phyloP scores from a whole-genome alignment of 1,140 invertebrate genomes.

The Elysia chlorotica region DNA sequence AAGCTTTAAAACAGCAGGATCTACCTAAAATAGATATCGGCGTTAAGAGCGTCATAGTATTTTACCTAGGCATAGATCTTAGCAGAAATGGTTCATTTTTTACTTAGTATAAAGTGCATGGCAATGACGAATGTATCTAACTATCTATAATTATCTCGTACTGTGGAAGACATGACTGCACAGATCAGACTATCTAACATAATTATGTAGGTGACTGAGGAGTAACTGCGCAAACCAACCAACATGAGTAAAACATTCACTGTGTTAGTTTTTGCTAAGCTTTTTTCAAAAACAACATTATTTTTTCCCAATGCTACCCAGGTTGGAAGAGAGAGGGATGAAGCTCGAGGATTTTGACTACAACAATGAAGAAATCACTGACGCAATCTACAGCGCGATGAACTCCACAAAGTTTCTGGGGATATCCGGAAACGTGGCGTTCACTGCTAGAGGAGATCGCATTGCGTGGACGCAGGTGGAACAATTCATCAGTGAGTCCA shows the following conservation, averaged over 20 bases:
- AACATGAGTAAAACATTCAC: neutral
- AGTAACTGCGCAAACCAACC: too few species aligned
- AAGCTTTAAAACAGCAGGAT: too few species aligned
- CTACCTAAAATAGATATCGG: too few species aligned
- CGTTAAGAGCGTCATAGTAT: too few species aligned
- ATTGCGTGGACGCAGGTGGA: constrained; percentile 99
- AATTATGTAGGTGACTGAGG: too few species aligned
- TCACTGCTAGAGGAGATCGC: constrained; percentile 94
- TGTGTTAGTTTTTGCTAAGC: neutral
- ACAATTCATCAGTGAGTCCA: constrained; percentile 76
- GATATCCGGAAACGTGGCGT: constrained; percentile 92
- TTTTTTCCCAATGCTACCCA: constrained; percentile 13
- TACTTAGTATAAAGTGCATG: too few species aligned
- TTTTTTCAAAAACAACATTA: neutral
- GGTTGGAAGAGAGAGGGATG: constrained; percentile 70
- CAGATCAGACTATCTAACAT: too few species aligned
- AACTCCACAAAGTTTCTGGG: constrained; percentile 97
- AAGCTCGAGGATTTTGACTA: constrained; percentile 97
- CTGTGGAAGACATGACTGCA: too few species aligned
- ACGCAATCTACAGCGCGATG: constrained; percentile 95
- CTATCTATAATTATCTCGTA: too few species aligned
- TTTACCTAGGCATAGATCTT: too few species aligned
- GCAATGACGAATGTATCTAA: too few species aligned
- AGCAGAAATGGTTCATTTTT: too few species aligned
- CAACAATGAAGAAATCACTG: constrained; percentile 89